Evolutionary conservation across 2,113 vertebrate genomes (phyloP).

Genomic region (Candoia aspera): DNA sequence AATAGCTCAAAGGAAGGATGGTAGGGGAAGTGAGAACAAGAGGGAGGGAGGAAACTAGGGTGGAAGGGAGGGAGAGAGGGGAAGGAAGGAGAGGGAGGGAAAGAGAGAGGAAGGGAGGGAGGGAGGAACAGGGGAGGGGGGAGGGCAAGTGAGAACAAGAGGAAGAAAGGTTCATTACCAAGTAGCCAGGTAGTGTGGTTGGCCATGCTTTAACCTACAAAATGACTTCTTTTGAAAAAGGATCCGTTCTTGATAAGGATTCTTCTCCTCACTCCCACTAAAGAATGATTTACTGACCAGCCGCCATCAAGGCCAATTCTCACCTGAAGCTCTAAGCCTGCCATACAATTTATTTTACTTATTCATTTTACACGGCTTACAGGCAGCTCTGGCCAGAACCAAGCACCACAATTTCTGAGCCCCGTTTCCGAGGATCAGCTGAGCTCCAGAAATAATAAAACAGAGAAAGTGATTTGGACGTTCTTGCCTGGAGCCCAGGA

Average conservation of each 20-base stretch:
- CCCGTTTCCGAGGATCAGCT: not conserved
- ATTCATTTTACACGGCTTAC: not conserved
- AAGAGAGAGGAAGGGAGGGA: not conserved
- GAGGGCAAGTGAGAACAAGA: not conserved
- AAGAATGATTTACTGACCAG: not conserved
- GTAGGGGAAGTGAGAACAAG: too few species aligned
- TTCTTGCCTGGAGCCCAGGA: not conserved
- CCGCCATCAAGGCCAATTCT: not conserved
- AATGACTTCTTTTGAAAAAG: not conserved
- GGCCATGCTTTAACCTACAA: not conserved
- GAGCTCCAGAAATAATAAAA: not conserved
- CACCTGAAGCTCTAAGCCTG: not conserved
- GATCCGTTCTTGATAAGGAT: not conserved
- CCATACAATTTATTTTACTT: not conserved
- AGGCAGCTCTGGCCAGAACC: not conserved
- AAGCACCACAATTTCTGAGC: not conserved
- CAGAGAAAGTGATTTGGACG: not conserved
- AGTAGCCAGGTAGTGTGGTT: not conserved
- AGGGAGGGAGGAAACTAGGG: too few species aligned
- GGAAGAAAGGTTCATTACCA: not conserved
- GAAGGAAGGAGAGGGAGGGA: rapidly evolving
- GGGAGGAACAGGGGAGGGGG: not conserved
- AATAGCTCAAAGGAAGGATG: not conserved
- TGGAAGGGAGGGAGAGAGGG: too few species aligned
- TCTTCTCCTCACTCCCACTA: not conserved